phyloP scores from a whole-genome alignment of 1,140 invertebrate species.

The Ips nitidus region DNA sequence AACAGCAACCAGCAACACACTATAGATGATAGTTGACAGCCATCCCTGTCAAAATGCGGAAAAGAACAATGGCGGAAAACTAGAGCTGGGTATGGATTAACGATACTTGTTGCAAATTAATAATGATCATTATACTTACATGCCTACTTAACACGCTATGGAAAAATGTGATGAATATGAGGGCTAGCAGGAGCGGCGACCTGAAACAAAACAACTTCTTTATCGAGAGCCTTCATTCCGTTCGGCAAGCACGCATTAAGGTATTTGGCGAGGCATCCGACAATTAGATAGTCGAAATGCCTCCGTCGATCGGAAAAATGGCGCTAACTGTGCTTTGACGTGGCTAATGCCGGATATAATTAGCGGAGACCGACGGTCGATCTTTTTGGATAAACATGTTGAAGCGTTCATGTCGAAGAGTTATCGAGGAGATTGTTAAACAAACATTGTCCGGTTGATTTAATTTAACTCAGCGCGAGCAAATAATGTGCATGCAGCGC shows the following conservation, averaged over 20 bases:
- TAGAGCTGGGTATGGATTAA: no score
- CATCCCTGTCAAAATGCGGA: no score
- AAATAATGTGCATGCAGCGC: constrained; percentile 1
- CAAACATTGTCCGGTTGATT: constrained; percentile 1
- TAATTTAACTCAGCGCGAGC: not conserved
- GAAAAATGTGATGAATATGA: constrained; percentile 45
- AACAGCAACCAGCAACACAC: no score
- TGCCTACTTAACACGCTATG: constrained; percentile 43
- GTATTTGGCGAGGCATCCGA: no score
- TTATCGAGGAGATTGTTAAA: constrained; percentile 10
- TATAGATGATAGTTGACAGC: no score
- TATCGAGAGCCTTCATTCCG: no score
- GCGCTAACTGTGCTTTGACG: constrained; percentile 14
- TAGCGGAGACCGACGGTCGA: constrained; percentile 17
- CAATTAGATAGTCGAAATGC: no score
- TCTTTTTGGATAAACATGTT: constrained; percentile 21
- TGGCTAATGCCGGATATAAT: constrained; percentile 28
- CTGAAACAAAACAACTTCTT: constrained; percentile 42
- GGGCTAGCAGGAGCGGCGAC: constrained; percentile 41
- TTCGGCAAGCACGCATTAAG: no score
- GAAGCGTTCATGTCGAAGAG: constrained; percentile 19
- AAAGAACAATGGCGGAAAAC: no score
- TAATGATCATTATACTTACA: constrained; percentile 41
- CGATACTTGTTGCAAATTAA: no score
- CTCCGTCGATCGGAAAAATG: constrained; percentile 4